Evolutionary conservation across 2,113 vertebrate species (phyloP), one percentile per base, ranked within the genome.

Genomic region (Phocoena sinus): DNA sequence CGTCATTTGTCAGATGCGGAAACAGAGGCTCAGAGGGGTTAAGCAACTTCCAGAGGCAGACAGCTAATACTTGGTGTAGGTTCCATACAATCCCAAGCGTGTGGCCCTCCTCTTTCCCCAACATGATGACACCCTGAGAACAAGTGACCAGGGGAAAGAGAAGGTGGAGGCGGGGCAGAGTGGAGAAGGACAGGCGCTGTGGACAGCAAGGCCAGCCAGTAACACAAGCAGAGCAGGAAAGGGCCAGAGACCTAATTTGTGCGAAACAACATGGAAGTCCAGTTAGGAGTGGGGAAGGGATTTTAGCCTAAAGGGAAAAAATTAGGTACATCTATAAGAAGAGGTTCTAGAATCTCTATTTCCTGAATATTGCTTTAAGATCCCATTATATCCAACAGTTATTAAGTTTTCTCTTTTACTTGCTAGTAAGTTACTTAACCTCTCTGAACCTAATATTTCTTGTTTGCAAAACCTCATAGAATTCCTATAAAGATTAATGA

Each of bases 391-490:
- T 17, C 50, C 25, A 47, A 53, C 0, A 86, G 60, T n/a, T 17
- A 53, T 4, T 87, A 44, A 1, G 38, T 79, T 89, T 81, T 96
- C 65, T 50, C 47, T 68, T 84, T 93, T 23, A 41, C 41, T 92
- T 89, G 60, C 53, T 41, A 86, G 38, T 18, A 73, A 86, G 56
- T 73, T 84, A 47, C 1, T 65, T 62, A 74, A 68, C 38, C 50
- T 86, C 68, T 71, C 26, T 44, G 67, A 82, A 85, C 70, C 21
- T 74, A 33, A 60, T 73, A 80, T n/a, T 95, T 86, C 56, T 92
- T 53, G 82, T 53, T 70, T 67, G 88, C 33, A 81, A 96, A 96
- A 84, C 26, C 17, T 81, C 71, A 44, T 0, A 88, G 83, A 91
- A 79, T 79, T 73, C 70, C 91, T 47, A 10, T 23, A 81, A 91